These are phyloP conservation scores for Bombus sylvicola DNA, from an alignment of 1,140 invertebrate species.

Conservation along the genomic window DNA sequence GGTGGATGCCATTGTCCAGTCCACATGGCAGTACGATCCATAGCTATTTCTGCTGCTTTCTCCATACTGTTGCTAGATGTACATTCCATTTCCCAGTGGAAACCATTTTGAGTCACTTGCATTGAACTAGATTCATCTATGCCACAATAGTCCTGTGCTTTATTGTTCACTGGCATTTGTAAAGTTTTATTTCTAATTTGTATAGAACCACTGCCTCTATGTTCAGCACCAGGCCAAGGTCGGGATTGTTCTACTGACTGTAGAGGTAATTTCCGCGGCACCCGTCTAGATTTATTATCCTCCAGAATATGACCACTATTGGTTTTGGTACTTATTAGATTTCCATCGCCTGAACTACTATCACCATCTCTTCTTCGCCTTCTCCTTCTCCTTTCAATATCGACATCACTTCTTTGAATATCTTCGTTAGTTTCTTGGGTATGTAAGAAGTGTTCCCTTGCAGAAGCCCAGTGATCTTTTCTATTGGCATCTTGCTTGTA, in stretches of 20 bases:
- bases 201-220: slow-evolving; percentile 55
- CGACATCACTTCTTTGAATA: slow-evolving; percentile 67
- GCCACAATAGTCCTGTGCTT: slow-evolving; percentile 71
- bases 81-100: slow-evolving; percentile 74
- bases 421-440: slow-evolving; percentile 73
- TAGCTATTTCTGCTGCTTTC: slow-evolving; percentile 63
- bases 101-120: slow-evolving; percentile 74
- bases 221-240: slow-evolving; percentile 54
- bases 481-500: slow-evolving; percentile 73
- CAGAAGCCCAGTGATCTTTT: slow-evolving; percentile 81
- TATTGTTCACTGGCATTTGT: slow-evolving; percentile 66
- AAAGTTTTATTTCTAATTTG: slow-evolving; percentile 63
- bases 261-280: slow-evolving; percentile 76
- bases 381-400: slow-evolving; percentile 71
- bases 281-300: slow-evolving; percentile 73
- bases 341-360: slow-evolving; percentile 64
- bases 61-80: slow-evolving; percentile 65
- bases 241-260: slow-evolving; percentile 73
- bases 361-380: slow-evolving; percentile 72
- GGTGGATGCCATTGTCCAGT: slow-evolving; percentile 77
- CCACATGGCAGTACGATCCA: slow-evolving; percentile 75
- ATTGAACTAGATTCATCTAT: slow-evolving; percentile 58
- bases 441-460: slow-evolving; percentile 77
- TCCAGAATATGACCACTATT: slow-evolving; percentile 49
- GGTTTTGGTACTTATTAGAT: slow-evolving; percentile 54